phyloP scores from a whole-genome alignment of 1,140 invertebrate genomes.

The Bombus vancouverensis region DNA sequence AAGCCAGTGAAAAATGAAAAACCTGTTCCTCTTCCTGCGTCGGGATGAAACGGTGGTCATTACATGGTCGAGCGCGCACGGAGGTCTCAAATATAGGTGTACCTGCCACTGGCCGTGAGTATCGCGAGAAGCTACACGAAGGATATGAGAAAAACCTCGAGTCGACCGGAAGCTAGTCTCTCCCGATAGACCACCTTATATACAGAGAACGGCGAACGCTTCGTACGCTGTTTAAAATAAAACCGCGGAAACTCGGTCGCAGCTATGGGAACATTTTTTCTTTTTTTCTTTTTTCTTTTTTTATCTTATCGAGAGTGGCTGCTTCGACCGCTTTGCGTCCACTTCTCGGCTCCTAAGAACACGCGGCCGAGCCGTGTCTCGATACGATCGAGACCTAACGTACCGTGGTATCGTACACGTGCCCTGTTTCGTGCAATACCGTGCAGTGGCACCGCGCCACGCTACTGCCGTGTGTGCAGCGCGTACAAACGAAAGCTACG shows the following conservation, averaged over 20 bases:
- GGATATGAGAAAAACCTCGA: conserved; percentile 60
- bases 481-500: too few species aligned
- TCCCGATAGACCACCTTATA: conserved; percentile 25
- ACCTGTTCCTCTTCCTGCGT: conserved; percentile 75
- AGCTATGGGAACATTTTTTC: not conserved
- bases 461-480: too few species aligned
- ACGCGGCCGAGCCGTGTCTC: not conserved
- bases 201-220: not conserved
- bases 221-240: not conserved
- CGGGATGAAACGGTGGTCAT: conserved; percentile 63
- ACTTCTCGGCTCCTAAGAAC: not conserved
- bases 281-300: not conserved
- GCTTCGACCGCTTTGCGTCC: not conserved
- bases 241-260: not conserved
- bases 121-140: conserved; percentile 40
- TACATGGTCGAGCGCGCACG: conserved; percentile 65
- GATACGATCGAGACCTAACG: too few species aligned
- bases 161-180: conserved; percentile 57
- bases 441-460: too few species aligned
- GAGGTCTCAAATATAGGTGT: conserved; percentile 50
- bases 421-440: too few species aligned
- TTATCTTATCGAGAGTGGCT: not conserved
- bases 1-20: conserved; percentile 72
- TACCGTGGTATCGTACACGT: too few species aligned
- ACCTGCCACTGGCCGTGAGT: conserved; percentile 62